phyloP scores from a whole-genome alignment of 1,140 invertebrate genomes.

The Chironomus tepperi region DNA sequence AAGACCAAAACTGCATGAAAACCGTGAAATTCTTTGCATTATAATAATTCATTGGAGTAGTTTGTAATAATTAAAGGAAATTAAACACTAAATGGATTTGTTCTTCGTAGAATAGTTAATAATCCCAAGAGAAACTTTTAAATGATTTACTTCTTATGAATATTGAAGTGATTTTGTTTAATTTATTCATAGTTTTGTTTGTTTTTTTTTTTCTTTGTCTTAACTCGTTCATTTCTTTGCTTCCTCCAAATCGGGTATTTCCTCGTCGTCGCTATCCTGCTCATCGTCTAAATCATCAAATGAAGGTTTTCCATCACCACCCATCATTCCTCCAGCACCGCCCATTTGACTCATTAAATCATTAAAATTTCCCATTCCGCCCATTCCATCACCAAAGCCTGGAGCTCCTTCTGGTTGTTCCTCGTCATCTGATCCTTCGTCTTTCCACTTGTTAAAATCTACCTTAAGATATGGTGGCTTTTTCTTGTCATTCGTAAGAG shows the following conservation, averaged over 20 bases:
- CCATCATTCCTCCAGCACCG: constrained; percentile 34
- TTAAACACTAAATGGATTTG: constrained; percentile 16
- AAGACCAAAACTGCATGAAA: no score
- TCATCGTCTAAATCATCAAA: constrained; percentile 23
- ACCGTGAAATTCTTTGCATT: no score
- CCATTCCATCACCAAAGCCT: constrained; percentile 29
- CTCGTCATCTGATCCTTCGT: constrained; percentile 78
- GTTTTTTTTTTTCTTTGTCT: not conserved
- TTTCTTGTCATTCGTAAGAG: constrained; percentile 74
- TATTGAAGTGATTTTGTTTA: not conserved
- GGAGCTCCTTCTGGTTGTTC: constrained; percentile 45
- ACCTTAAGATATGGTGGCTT: constrained; percentile 95
- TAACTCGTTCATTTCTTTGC: not conserved
- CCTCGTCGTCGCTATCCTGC: constrained; percentile 25
- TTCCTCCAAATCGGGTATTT: constrained; percentile 23
- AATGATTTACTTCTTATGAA: not conserved
- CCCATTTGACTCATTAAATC: constrained; percentile 37
- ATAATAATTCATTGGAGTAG: no score
- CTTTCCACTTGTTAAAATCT: constrained; percentile 95
- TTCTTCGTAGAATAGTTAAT: not conserved
- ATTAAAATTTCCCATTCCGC: constrained; percentile 45
- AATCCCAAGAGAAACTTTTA: not conserved
- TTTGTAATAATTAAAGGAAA: not conserved
- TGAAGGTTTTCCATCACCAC: constrained; percentile 6
- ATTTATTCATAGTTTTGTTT: not conserved